These are phyloP conservation scores for Myotis pilosus DNA, from an alignment of 2,797 vertebrate species.

Conservation along the genomic window DNA sequence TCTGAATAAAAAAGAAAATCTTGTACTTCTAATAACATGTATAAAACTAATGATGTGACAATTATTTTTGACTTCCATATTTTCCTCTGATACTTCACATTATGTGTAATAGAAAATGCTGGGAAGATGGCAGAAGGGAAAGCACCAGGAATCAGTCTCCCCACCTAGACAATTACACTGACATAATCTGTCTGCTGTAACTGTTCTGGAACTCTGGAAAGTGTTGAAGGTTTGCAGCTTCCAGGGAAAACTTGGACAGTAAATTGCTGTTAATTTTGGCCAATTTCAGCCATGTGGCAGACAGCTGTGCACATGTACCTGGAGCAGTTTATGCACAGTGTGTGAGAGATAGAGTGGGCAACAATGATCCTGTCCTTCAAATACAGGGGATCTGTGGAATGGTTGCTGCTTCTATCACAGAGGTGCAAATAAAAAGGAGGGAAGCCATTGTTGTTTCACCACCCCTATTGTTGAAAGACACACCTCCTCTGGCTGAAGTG, in stretches of 20 bases:
- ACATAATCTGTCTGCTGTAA: background rate
- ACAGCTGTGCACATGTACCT: background rate
- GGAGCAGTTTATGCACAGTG: background rate
- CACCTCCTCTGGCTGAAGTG: background rate
- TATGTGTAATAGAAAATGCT: background rate
- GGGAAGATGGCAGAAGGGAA: background rate
- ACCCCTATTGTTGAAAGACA: background rate
- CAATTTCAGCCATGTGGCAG: background rate
- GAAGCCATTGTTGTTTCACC: background rate
- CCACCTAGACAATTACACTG: background rate
- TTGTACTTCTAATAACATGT: background rate
- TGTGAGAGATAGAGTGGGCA: background rate
- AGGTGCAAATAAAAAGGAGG: background rate
- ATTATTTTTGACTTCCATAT: slow-evolving; percentile 38
- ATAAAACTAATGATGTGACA: background rate
- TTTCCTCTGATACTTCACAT: background rate
- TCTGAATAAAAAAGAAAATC: background rate
- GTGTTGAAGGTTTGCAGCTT: background rate
- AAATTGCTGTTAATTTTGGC: background rate
- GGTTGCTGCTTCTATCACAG: background rate
- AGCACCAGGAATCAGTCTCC: background rate
- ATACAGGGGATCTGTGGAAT: background rate
- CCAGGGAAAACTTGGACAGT: background rate
- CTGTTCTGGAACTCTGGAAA: background rate
- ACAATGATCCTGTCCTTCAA: background rate